Base-by-base conservation (phyloP, 2,797 vertebrate species). In the Pangasius djambal region DNA sequence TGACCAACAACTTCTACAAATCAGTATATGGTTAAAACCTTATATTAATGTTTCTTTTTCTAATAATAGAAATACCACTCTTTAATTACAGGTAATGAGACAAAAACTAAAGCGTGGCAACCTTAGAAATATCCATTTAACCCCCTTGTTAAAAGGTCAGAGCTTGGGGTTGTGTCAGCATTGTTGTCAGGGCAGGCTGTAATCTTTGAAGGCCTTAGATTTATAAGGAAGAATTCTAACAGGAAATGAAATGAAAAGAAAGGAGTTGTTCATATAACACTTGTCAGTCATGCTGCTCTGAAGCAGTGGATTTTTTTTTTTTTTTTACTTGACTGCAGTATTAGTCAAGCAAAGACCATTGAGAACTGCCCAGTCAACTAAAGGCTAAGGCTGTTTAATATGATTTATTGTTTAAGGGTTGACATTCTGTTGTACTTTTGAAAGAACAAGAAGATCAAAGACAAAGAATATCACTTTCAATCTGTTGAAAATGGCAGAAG, bases 111-210 rank as follows among this genome's bases (percentile, higher is more conserved):
- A 84, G 31, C 52, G 13, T 10, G 57, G 44, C 31, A 63, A 72
- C 72, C 22, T 69, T 55, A 82, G 85, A 65, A 40, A 61, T 83
- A 22, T 16, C 40, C 61, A 40, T 88, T 85, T 79, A 75, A 25
- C 31, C 34, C 22, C 72, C 82, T 90, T 86, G 59, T 50, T 86
- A 89, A 83, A 74, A 55, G 77, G 70, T 74, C 48, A 85, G 34
- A 37, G 83, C 13, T 77, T 4, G 44, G 20, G 44, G 70, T 61
- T 72, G 70, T 83, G 79, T 77, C 52, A 85, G 85, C 55, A 50
- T 57, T 31, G 31, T 59, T 25, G 31, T 82, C 55, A 31, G 55
- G 20, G 4, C 78, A 55, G 31, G 78, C 52, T 57, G 52, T 28
- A 75, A 75, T 48, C 74, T 75, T 22, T 10, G 31, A 81, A 34